Evolutionary conservation across 2,113 vertebrate species (phyloP), one percentile per base, ranked within the genome.

Genomic region (Tonatia bakeri): DNA sequence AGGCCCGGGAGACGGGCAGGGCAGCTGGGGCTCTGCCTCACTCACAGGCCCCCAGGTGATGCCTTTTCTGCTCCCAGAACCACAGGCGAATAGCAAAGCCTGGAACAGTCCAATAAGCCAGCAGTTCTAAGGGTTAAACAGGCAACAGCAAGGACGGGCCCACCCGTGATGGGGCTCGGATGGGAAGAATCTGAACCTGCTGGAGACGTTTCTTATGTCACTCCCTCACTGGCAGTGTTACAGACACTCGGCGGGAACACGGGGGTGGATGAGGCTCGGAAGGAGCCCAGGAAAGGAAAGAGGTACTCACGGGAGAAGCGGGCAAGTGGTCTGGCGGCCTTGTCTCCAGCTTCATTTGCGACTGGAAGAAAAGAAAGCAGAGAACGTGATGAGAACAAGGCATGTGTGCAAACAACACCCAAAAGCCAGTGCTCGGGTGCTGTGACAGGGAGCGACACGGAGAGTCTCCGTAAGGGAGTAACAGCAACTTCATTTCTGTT

Each of bases 281-380:
- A 43, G 40, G n/a, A 87, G 56, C 28, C 69, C 31, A 47, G 52
- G 20, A 77, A 87, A 15, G 8, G 40, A 87, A 40, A 87, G 50
- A 33, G 73, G n/a, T 97, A 99, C 99, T 99, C 98, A 99, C 99
- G 98, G 93, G 98, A 98, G 98, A 99, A 99, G 96, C 98, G 98
- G 36, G 99, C 99, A 33, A 99, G 98, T 0, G 99, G 99, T 94
- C 98, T 98, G 86, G 97, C 98, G 90, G 99, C 98, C 98, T 98
- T 99, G 91, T 99, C 99, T 85, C 98, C 98, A 31, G 99, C 98
- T 98, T 99, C 99, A 75, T 99, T 99, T 92, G 99, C 99, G 98
- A 99, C 99, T 99, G 97, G 90, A 95, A 98, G 89, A 64, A 97
- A 94, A 96, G 90, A 95, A 92, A 22, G 90, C 15, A 96, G 16